Conservation (phyloP, 1,140 invertebrate genomes). For the Marisa cornuarietis region DNA sequence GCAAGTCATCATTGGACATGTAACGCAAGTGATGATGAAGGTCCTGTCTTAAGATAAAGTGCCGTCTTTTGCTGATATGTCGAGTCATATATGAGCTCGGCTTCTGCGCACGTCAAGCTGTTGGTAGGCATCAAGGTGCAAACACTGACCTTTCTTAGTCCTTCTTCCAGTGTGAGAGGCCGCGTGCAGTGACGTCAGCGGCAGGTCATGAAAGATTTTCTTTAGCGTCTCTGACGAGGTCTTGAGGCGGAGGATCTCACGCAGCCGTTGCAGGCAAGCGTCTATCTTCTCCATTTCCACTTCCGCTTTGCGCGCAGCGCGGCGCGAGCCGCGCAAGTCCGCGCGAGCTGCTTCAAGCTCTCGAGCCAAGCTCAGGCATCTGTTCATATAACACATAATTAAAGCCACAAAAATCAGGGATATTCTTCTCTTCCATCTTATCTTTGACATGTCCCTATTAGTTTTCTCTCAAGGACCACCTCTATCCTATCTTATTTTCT, state of each 20-base stretch:
- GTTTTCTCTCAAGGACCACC: too few species aligned
- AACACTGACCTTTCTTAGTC: constrained; percentile 4
- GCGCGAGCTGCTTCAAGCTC: constrained; percentile 26
- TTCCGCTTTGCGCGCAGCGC: constrained; percentile 35
- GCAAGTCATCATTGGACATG: too few species aligned
- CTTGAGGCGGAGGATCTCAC: constrained; percentile 48
- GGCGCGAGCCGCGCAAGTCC: constrained; percentile 24
- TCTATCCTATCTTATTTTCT: too few species aligned
- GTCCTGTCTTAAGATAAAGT: background rate
- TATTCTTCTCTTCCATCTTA: too few species aligned
- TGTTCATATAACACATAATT: background rate
- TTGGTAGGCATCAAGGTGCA: background rate
- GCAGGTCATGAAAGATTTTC: constrained; percentile 54
- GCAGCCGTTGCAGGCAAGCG: constrained; percentile 36
- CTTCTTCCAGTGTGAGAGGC: background rate
- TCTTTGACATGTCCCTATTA: too few species aligned
- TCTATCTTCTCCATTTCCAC: constrained; percentile 43
- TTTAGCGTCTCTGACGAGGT: constrained; percentile 43
- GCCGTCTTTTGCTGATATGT: background rate
- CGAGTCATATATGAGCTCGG: background rate
- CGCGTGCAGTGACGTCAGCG: constrained; percentile 29
- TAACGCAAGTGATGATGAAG: too few species aligned
- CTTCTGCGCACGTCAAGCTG: background rate
- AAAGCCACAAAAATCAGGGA: too few species aligned
- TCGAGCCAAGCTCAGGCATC: constrained; percentile 13